Evolutionary conservation across 2,888 invertebrate species (phyloP).

Genomic region (Hylaea fasciaria): DNA sequence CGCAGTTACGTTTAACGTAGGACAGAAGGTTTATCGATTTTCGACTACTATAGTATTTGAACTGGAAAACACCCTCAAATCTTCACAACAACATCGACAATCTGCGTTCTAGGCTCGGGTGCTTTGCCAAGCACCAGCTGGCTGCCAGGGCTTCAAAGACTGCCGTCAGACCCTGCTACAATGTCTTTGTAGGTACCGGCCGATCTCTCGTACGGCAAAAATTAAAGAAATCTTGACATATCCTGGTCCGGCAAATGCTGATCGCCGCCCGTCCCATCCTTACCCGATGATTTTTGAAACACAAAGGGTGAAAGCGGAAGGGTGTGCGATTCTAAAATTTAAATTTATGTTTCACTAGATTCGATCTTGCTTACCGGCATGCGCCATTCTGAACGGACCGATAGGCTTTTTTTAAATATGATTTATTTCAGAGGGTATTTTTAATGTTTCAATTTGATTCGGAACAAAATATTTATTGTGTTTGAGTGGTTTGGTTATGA

Average conservation of each 20-base stretch:
- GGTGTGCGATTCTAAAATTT: constrained; percentile 78
- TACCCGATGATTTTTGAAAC: constrained; percentile 52
- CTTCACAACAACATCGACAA: too few species aligned
- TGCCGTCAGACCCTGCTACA: too few species aligned
- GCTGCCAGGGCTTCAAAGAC: too few species aligned
- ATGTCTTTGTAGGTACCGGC: too few species aligned
- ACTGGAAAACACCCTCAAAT: too few species aligned
- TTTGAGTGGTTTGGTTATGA: constrained; percentile 33
- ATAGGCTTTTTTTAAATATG: constrained; percentile 74
- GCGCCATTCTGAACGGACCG: constrained; percentile 68
- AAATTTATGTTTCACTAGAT: constrained; percentile 85
- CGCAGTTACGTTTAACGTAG: too few species aligned
- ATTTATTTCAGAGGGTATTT: constrained; percentile 72
- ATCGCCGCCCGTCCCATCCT: constrained; percentile 20
- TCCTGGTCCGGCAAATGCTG: neutral
- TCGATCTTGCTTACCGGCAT: constrained; percentile 79
- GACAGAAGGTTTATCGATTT: too few species aligned
- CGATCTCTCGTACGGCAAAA: too few species aligned
- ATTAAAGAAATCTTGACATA: too few species aligned
- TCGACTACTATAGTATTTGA: too few species aligned
- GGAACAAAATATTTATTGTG: constrained; percentile 46
- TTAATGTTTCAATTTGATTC: constrained; percentile 60
- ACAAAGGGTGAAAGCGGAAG: constrained; percentile 61
- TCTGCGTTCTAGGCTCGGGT: too few species aligned
- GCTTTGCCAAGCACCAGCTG: too few species aligned